phyloP scores from a whole-genome alignment of 2,797 vertebrate genomes.

The Oryzias sinensis region DNA sequence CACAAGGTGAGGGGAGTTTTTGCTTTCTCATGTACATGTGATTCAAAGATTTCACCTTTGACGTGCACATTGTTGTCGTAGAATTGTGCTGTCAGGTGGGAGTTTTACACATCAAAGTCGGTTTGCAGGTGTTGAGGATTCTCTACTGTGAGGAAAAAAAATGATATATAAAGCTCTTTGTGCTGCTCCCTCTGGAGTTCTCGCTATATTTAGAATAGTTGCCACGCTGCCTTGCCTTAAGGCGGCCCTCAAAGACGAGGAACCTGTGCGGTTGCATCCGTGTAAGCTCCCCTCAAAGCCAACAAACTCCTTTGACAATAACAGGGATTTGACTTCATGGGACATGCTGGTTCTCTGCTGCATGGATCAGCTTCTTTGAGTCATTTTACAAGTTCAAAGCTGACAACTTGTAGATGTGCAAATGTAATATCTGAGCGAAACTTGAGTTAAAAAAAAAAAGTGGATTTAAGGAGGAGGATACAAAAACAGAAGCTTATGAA shows the following conservation, averaged over 20 bases:
- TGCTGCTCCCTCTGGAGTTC: slow-evolving; percentile 12
- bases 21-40: slow-evolving; percentile 1
- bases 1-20: neutral
- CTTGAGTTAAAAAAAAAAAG: neutral
- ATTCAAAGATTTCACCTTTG: slow-evolving; percentile 8
- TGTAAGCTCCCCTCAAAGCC: slow-evolving; percentile 10
- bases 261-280: slow-evolving; percentile 3
- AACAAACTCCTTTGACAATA: slow-evolving; percentile 5
- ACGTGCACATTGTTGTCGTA: neutral
- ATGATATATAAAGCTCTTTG: slow-evolving; percentile 7
- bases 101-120: slow-evolving; percentile 27
- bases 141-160: slow-evolving; percentile 9
- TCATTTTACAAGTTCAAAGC: neutral
- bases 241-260: slow-evolving; percentile 5
- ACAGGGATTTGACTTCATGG: slow-evolving; percentile 4
- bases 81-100: slow-evolving; percentile 2
- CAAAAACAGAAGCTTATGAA: neutral
- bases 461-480: neutral
- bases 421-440: neutral
- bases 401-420: neutral
- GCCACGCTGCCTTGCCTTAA: slow-evolving; percentile 1
- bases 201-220: slow-evolving; percentile 22
- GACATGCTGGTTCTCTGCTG: neutral
- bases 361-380: neutral
- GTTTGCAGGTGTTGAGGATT: slow-evolving; percentile 24